Evolutionary conservation across 2,113 vertebrate species (phyloP).

Genomic region (Catharus minimus): DNA sequence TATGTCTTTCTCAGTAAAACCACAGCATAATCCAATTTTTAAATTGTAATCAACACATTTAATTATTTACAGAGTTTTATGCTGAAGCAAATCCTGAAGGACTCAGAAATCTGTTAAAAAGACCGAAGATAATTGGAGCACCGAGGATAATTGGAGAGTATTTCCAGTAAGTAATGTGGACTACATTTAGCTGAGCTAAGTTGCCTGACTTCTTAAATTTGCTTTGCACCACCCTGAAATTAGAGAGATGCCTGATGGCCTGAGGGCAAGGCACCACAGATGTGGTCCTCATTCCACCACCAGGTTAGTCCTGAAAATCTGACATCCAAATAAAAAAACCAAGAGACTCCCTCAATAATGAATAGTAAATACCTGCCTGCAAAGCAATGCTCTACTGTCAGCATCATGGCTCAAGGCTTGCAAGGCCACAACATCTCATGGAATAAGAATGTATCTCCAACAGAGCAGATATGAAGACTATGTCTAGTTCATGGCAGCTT

Average conservation of each 20-base stretch:
- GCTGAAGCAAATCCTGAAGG: neutral
- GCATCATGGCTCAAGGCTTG: neutral
- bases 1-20: slow-evolving; percentile 25
- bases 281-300: neutral
- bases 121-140: neutral
- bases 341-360: neutral
- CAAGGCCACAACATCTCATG: neutral
- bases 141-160: neutral
- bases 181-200: neutral
- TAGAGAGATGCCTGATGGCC: neutral
- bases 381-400: neutral
- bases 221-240: neutral
- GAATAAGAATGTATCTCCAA: neutral
- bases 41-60: slow-evolving; percentile 28
- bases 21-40: neutral
- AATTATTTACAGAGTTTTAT: slow-evolving; percentile 36
- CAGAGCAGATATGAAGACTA: neutral
- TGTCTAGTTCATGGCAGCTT: neutral
- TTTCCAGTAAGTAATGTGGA: neutral
- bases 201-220: neutral
- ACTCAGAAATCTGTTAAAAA: slow-evolving; percentile 12
- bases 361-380: neutral
- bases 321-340: neutral
- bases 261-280: neutral
- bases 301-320: neutral